These are phyloP conservation scores for Zoanthus sansibaricus DNA, from an alignment of 92 coral and sea anemone genomes.

Conservation along the genomic window DNA sequence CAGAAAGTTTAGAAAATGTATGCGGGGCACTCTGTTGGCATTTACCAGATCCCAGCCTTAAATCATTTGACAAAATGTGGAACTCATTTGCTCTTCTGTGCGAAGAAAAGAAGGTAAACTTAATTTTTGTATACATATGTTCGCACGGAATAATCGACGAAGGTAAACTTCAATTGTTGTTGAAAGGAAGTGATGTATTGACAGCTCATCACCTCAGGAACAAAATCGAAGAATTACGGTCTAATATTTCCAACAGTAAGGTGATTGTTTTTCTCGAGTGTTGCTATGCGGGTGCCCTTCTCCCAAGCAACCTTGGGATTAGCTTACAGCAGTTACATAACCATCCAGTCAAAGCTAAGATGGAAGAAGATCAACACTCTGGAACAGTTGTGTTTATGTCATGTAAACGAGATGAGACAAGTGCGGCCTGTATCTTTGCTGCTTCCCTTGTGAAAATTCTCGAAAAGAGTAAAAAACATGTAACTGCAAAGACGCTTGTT, in stretches of 20 bases:
- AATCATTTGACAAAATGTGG: background rate
- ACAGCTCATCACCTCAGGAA: background rate
- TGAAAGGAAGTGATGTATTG: background rate
- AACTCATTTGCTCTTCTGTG: background rate
- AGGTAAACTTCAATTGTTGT: background rate
- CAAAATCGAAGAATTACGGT: background rate
- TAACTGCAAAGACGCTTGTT: conserved; percentile 19
- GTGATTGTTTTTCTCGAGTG: conserved; percentile 9
- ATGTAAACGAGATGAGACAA: background rate
- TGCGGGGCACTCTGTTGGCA: background rate
- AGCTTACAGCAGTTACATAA: background rate
- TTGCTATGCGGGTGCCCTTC: background rate
- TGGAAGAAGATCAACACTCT: background rate
- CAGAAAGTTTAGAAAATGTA: background rate
- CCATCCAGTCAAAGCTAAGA: background rate
- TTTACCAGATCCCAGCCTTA: background rate
- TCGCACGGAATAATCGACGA: background rate
- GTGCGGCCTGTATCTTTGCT: background rate
- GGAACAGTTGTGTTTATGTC: conserved; percentile 16
- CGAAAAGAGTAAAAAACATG: too few relatives aligned
- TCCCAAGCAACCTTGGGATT: background rate
- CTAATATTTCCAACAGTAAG: background rate
- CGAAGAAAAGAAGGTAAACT: background rate
- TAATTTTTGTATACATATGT: conserved; percentile 3
- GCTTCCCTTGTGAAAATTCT: background rate